Base-by-base conservation (phyloP, 2,888 invertebrate genomes). In the Nysson spinosus region DNA sequence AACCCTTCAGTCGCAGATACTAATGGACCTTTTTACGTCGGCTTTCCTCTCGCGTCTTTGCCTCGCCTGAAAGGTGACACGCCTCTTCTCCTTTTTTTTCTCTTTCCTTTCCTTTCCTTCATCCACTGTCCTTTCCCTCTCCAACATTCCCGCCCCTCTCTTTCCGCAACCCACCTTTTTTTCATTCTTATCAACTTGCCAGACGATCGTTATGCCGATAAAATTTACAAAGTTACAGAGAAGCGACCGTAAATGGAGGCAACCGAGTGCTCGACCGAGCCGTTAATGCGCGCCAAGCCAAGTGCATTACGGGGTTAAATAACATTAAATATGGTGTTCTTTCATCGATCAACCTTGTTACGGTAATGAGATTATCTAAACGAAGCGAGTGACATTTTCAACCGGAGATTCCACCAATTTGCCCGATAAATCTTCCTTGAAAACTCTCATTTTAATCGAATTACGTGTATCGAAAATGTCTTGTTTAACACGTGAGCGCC, bases 11-110 rank as follows among this genome's bases (percentile, higher is more conserved):
- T 20, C 52, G 32, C 44, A 40, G 50, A 40, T 50, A 54, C 60
- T 67, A 67, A 67, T 65, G 67, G 67, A 54, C 26, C 46, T 55
- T 67, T 60, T 65, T 67, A 47, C 40, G 51, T 37, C 51, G 47
- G 19, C 9, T 7, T 44, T 22, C 50, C 42, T 40, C 24, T 32
- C 14, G 26, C 30, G 22, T 19, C 7, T 17, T 30, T 9, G 34
- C 34, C 37, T 30, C 39, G 32, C 17, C n/a, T 52, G 34, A 64
- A 61, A 47, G 43, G 44, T 64, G 54, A 63, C 55, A 24, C 50
- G 55, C 37, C 61, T n/a, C n/a, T 54, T 64, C 12, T 46, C 28
- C 12, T 39, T 42, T 43, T 50, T 46, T 57, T 32, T 39, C 42
- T 51, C n/a, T 12, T 11, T 4, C 12, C n/a, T n/a, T n/a, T n/a